phyloP scores from a whole-genome alignment of 2,888 invertebrate species.

The Rhodophaea formosa region DNA sequence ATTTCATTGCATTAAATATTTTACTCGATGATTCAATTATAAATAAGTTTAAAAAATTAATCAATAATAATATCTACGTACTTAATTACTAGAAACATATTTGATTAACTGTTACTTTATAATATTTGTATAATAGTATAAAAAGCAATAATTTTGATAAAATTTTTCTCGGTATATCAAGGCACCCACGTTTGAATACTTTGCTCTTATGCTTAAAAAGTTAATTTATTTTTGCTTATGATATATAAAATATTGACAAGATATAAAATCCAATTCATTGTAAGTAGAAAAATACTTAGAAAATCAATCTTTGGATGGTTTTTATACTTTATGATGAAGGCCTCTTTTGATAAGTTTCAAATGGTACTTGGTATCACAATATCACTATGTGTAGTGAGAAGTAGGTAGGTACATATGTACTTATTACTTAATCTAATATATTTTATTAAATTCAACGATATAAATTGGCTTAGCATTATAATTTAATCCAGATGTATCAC shows the following conservation, averaged over 20 bases:
- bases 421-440: not conserved
- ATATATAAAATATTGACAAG: not conserved
- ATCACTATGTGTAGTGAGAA: not conserved
- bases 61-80: not conserved
- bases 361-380: not conserved
- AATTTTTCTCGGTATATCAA: not conserved
- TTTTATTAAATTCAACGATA: not conserved
- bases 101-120: not conserved
- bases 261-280: not conserved
- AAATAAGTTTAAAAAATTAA: not conserved
- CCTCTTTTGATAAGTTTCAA: not conserved
- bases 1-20: not conserved
- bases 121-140: not conserved
- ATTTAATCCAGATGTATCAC: not conserved
- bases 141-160: not conserved
- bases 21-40: not conserved
- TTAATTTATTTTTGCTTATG: too few relatives aligned
- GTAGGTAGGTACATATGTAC: not conserved
- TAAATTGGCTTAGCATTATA: not conserved
- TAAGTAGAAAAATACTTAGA: not conserved
- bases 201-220: not conserved
- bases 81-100: not conserved
- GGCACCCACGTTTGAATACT: constrained; percentile 5
- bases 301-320: constrained; percentile 3
- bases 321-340: not conserved